These are phyloP conservation scores for Bradypodion pumilum DNA, from an alignment of 2,797 vertebrate genomes.

Conservation along the genomic window DNA sequence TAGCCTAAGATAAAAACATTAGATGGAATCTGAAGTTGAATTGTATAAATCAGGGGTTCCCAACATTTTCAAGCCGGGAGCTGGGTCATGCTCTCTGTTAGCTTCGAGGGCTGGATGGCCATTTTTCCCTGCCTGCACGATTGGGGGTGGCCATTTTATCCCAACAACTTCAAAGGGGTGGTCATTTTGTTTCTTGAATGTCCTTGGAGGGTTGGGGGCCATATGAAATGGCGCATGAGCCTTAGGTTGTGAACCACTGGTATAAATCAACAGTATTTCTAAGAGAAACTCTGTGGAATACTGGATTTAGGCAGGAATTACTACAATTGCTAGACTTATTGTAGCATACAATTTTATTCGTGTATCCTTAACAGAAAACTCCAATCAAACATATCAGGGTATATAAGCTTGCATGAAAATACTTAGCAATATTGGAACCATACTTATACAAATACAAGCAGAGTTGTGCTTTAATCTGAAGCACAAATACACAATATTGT, in stretches of 20 bases:
- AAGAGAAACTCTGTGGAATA: conserved; percentile 24
- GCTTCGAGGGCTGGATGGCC: no score
- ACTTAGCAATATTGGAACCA: conserved; percentile 28
- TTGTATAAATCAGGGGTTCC: no score
- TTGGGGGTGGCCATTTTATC: no score
- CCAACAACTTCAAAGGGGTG: no score
- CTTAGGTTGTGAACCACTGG: no score
- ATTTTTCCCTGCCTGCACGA: no score
- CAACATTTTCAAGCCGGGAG: no score
- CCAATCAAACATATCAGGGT: background rate
- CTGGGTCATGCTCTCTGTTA: no score
- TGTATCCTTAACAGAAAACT: conserved; percentile 22
- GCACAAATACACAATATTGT: background rate
- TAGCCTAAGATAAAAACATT: background rate
- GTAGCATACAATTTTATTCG: conserved; percentile 1
- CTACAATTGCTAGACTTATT: conserved; percentile 14
- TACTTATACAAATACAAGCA: conserved; percentile 9
- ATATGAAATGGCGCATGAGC: no score
- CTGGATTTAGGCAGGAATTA: conserved; percentile 11
- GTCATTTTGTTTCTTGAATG: no score
- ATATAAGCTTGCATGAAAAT: background rate
- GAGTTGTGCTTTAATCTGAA: conserved; percentile 10
- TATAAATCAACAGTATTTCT: background rate
- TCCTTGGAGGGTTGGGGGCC: no score
- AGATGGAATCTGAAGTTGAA: conserved; percentile 6